Evolutionary conservation across 2,888 invertebrate species (phyloP).

Genomic region (Sepiola atlantica): DNA sequence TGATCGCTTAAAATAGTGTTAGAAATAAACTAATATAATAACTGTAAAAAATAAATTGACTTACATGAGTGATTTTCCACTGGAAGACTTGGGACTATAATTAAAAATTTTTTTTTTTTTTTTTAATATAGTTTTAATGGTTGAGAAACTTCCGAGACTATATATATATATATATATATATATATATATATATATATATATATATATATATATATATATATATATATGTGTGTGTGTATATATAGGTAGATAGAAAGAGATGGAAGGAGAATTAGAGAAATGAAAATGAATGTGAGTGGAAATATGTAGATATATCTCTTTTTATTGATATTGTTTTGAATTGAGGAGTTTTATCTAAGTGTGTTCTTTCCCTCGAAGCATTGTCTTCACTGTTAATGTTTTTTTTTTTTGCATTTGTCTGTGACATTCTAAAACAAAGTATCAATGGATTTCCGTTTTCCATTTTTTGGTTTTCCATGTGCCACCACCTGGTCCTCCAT

Average conservation of each 20-base stretch:
- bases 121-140: too few species aligned
- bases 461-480: not conserved
- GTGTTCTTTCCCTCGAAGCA: not conserved
- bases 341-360: not conserved
- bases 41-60: too few species aligned
- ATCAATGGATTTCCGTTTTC: not conserved
- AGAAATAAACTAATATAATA: too few species aligned
- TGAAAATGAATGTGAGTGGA: not conserved
- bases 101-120: too few species aligned
- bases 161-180: too few species aligned
- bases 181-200: not conserved
- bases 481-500: not conserved
- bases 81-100: too few species aligned
- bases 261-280: not conserved
- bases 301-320: not conserved
- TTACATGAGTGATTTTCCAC: too few species aligned
- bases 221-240: not conserved
- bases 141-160: too few species aligned
- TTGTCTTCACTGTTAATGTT: not conserved
- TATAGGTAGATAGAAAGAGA: not conserved
- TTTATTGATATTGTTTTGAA: not conserved
- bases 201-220: not conserved
- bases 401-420: not conserved
- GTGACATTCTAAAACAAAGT: not conserved
- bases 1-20: too few species aligned